Evolutionary conservation across 2,888 invertebrate genomes (phyloP), one percentile per base, ranked within the genome.

Genomic region (Apamea crenata): DNA sequence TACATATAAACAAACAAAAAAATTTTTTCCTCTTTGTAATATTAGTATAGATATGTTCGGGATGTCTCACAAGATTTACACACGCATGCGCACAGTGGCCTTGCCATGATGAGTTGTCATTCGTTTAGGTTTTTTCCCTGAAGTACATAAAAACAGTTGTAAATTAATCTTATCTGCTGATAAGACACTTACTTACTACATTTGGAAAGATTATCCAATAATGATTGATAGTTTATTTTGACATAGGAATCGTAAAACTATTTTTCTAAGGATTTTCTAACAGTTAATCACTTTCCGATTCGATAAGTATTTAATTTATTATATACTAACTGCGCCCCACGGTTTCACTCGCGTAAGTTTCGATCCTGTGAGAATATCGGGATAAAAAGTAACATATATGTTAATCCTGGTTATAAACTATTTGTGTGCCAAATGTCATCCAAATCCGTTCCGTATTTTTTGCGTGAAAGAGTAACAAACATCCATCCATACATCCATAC

Each of bases 101-200:
- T 63, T 68, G 77, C 5, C 3, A 32, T 21, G 21, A 18, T 68
- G 29, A 44, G 5, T 67, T 21, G 14, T 53, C 29, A 44, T n/a
- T 68, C 14, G 25, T 73, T 73, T n/a, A 40, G 82, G 86, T 66
- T 63, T 70, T 80, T 82, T 69, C 83, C 77, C 86, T 74, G 18
- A 59, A 75, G 59, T 59, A 85, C 56, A 59, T 59, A 29, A 66
- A 84, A 80, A 67, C 81, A 81, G 65, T 63, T 47, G 63, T 72
- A 63, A 16, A 76, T 32, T 81, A 69, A 85, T 81, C 82, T 83
- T 44, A 83, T 83, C 83, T 67, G 7, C 29, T 18, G 83, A 81
- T 85, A 74, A 66, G 25, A 50, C 14, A 44, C 44, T 56, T 56
- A 78, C 71, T 80, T 70, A 71, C 40, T 76, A 53, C 67, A 66